A percentile compares a stretch with the other conserved stretches of the same genome.
phyloP scores from a whole-genome alignment of 2,797 vertebrate species.

The Hyperoplus lanceolatus region DNA sequence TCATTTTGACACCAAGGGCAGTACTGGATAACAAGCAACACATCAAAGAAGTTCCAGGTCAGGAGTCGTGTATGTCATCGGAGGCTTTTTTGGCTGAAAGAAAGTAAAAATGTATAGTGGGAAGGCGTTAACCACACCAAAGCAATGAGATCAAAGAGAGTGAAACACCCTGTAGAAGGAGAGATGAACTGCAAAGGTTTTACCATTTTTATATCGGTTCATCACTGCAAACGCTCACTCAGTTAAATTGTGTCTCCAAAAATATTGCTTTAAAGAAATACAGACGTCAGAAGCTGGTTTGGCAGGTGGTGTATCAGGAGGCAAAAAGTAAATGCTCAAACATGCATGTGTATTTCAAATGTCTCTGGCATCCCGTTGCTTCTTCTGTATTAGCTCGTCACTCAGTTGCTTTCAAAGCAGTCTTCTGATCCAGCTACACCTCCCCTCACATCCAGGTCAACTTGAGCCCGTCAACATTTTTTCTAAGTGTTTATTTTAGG shows the following conservation, averaged over 20 bases:
- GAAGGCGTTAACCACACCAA: too few species aligned
- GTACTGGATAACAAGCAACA: too few species aligned
- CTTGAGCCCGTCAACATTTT: constrained; percentile 18
- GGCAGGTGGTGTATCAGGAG: background rate
- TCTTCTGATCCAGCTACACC: constrained; percentile 33
- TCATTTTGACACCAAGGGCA: too few species aligned
- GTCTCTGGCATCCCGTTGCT: background rate
- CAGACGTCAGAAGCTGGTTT: background rate
- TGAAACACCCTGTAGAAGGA: too few species aligned
- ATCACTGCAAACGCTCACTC: too few species aligned
- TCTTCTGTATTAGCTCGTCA: background rate
- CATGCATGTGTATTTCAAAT: background rate
- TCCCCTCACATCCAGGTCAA: constrained; percentile 33
- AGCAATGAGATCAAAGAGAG: too few species aligned
- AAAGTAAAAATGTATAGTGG: too few species aligned
- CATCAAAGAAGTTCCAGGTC: too few species aligned
- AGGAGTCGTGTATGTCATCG: too few species aligned
- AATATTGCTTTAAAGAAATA: background rate
- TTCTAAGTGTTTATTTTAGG: constrained; percentile 48
- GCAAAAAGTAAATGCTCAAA: background rate
- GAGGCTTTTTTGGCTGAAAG: too few species aligned
- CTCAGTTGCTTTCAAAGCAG: constrained; percentile 16
- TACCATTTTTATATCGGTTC: too few species aligned
- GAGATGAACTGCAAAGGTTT: too few species aligned
- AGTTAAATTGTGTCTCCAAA: background rate